Percentiles rank a stretch among this genome's conserved stretches.
Evolutionary conservation across 2,113 vertebrate genomes (phyloP).

Genomic region (Apus apus): DNA sequence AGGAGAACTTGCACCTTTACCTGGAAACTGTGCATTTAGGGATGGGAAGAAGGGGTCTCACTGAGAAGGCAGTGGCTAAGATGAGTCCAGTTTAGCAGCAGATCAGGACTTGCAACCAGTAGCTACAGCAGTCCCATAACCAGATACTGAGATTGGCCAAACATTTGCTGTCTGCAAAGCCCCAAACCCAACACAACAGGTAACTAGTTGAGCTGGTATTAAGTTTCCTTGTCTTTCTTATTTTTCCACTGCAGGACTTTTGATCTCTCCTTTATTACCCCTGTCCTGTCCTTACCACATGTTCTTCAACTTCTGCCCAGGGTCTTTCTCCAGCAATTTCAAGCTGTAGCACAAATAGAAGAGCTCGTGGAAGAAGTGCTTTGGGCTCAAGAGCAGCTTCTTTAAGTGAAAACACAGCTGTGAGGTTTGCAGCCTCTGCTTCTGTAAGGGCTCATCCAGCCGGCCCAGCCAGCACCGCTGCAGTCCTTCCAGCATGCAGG

Average conservation of each 20-base stretch:
- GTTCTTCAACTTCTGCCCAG: not conserved
- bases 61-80: not conserved
- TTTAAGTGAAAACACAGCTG: conserved; percentile 79
- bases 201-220: not conserved
- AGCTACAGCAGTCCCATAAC: not conserved
- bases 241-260: not conserved
- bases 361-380: conserved; percentile 61
- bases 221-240: not conserved
- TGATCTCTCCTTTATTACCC: not conserved
- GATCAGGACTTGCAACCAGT: not conserved
- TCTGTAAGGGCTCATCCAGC: conserved; percentile 61
- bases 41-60: not conserved
- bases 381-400: conserved; percentile 53
- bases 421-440: conserved; percentile 60
- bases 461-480: conserved; percentile 54
- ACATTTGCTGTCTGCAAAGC: not conserved
- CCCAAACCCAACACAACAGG: not conserved
- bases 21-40: not conserved
- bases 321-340: conserved; percentile 37
- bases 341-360: conserved; percentile 42
- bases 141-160: not conserved
- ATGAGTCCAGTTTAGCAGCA: not conserved
- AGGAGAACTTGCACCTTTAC: not conserved
- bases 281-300: not conserved
- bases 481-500: conserved; percentile 70